These are phyloP conservation scores for Mallateleia sp. DNA, from an alignment of 2,888 invertebrate genomes.

Conservation along the genomic window DNA sequence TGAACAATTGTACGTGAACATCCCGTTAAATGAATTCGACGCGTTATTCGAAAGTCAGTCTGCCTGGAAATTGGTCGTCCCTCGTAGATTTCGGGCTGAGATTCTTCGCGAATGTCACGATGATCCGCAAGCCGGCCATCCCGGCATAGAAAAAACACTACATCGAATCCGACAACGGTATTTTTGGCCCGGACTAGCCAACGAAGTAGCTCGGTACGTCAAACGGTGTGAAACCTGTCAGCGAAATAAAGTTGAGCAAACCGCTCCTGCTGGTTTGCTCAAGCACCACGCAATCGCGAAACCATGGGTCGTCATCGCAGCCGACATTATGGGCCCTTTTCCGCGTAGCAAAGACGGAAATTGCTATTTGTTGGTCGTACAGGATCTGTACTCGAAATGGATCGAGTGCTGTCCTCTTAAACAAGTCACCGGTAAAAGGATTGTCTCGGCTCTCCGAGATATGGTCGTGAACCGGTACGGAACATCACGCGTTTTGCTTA, in stretches of 20 bases:
- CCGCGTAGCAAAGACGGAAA: not conserved
- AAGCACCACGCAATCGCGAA: not conserved
- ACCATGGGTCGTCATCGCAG: slow-evolving; percentile 13
- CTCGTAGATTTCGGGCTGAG: not conserved
- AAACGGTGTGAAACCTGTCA: not conserved
- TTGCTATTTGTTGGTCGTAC: not conserved
- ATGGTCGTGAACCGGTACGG: too few species aligned
- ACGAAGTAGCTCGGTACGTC: slow-evolving; percentile 2
- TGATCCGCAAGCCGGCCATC: slow-evolving; percentile 7
- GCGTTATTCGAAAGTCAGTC: too few species aligned
- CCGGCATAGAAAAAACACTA: not conserved
- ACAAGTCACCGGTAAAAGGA: too few species aligned
- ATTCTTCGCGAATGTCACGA: not conserved
- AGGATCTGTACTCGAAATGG: not conserved
- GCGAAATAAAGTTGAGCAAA: not conserved
- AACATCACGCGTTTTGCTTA: too few species aligned
- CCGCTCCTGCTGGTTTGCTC: not conserved
- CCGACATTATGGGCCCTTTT: not conserved
- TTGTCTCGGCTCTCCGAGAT: too few species aligned
- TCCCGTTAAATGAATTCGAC: too few species aligned
- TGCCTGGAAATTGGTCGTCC: too few species aligned
- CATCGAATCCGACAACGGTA: slow-evolving; percentile 1
- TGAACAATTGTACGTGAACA: too few species aligned
- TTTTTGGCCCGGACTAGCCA: slow-evolving; percentile 22
- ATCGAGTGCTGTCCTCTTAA: too few species aligned